phyloP scores from a whole-genome alignment of 2,797 vertebrate genomes.

The Sebastes steindachneri region DNA sequence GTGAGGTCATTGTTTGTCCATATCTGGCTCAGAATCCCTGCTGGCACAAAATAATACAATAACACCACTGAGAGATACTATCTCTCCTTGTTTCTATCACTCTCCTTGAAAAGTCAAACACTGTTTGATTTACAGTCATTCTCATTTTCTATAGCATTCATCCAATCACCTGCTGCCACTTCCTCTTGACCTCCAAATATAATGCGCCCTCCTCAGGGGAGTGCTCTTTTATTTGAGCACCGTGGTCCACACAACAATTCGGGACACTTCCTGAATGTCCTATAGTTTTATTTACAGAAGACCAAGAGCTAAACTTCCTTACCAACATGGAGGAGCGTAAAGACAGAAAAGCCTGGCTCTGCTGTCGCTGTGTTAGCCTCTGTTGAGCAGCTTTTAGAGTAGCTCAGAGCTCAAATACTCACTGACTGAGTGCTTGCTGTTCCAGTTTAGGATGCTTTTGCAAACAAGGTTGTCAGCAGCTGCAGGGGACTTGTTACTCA shows the following conservation, averaged over 20 bases:
- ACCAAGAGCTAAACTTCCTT: neutral
- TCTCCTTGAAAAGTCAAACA: conserved; percentile 33
- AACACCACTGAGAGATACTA: conserved; percentile 35
- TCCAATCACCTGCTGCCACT: conserved; percentile 31
- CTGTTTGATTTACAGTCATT: conserved; percentile 22
- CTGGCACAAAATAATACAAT: conserved; percentile 33
- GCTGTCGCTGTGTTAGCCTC: neutral
- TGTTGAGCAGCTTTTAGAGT: neutral
- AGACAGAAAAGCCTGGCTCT: neutral
- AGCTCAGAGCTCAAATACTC: neutral
- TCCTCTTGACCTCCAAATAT: conserved; percentile 50
- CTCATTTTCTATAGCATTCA: conserved; percentile 13
- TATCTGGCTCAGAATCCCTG: neutral
- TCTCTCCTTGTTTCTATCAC: conserved; percentile 15
- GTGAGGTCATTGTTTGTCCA: neutral
- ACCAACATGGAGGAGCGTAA: neutral
- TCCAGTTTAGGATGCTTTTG: neutral
- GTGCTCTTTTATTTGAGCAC: neutral
- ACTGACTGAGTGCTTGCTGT: neutral
- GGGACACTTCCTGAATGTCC: conserved; percentile 25
- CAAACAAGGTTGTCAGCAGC: conserved; percentile 21
- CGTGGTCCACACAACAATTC: conserved; percentile 7
- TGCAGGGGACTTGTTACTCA: neutral
- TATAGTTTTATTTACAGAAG: conserved; percentile 20
- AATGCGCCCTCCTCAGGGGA: neutral